Base-by-base conservation (phyloP, 2,888 invertebrate species). In the Acleris laterana region DNA sequence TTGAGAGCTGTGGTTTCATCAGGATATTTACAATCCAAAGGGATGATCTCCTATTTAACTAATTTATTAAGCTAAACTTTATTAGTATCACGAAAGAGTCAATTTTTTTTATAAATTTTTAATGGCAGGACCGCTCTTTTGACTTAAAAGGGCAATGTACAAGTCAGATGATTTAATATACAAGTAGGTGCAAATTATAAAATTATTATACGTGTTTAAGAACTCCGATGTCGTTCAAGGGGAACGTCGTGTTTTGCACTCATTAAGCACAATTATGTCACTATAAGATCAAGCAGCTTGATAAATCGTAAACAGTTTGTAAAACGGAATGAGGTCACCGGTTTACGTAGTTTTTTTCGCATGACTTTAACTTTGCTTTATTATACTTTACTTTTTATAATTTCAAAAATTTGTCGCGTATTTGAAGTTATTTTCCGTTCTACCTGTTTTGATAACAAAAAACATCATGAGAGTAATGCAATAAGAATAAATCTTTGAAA, bases 101-200 rank as follows among this genome's bases (percentile, higher is more conserved):
- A 13, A 13, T 38, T 38, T 13, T 13, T 38, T 32, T 32, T 1
- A 38, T 38, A 38, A 13, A 5, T 38, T 13, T 11, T 4, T 13
- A 38, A 13, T 38, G 11, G 3, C 4, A 11, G 13, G 13, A 13
- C 38, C 4, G 38, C 4, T 38, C 38, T 13, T 38, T 38, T 13
- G 3, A 38, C 13, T 11, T 38, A 38, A 13, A 38, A 38, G 0
- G 13, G 13, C 38, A 4, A 13, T 38, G 9, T 38, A n/a, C n/a
- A n/a, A 13, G n/a, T 13, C 4, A 22, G 17, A 57, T 46, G 57
- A 75, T 77, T 77, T 76, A 77, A 73, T 75, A 79, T 80, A 74
- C 74, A 83, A 83, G 83, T 77, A 83, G 77, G 81, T 75, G 81
- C 72, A 69, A 84, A 82, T 81, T 79, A 78, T 72, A 69, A 62